These are phyloP conservation scores for Picathartes gymnocephalus DNA, from an alignment of 2,113 vertebrate species.

Conservation along the genomic window DNA sequence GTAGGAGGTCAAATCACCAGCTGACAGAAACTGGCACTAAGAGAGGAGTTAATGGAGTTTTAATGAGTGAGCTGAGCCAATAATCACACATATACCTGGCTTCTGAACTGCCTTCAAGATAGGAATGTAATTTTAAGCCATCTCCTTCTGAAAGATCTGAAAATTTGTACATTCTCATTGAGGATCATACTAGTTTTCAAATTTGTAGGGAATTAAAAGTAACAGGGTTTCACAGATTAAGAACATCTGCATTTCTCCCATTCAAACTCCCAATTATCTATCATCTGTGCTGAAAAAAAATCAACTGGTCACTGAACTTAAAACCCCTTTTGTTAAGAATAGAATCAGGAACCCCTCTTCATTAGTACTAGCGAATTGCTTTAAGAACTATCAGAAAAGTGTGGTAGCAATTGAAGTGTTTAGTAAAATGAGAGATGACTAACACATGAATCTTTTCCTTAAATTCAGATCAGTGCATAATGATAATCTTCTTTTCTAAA, in stretches of 20 bases:
- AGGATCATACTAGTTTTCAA: not conserved
- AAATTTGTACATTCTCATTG: not conserved
- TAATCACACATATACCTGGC: not conserved
- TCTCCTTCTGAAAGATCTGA: not conserved
- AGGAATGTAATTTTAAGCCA: not conserved
- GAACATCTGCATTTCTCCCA: slow-evolving; percentile 3
- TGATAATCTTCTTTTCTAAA: not conserved
- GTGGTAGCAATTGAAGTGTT: not conserved
- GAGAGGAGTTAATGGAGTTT: not conserved
- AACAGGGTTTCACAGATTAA: not conserved
- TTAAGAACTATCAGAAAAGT: slow-evolving; percentile 17
- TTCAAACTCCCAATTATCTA: slow-evolving; percentile 28
- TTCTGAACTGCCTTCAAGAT: not conserved
- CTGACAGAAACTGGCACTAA: not conserved
- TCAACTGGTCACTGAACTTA: slow-evolving; percentile 10
- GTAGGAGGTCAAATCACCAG: not conserved
- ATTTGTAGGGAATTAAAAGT: not conserved
- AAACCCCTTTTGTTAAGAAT: slow-evolving; percentile 29
- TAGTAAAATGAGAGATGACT: not conserved
- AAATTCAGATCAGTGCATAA: not conserved
- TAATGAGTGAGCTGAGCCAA: not conserved
- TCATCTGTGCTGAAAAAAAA: not conserved
- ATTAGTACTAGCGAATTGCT: slow-evolving; percentile 18
- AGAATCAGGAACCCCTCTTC: slow-evolving; percentile 3
- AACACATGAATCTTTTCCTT: slow-evolving; percentile 3